Evolutionary conservation across 1,140 invertebrate species (phyloP), one percentile per base, ranked within the genome.

Genomic region (Drosophila tsacasi): DNA sequence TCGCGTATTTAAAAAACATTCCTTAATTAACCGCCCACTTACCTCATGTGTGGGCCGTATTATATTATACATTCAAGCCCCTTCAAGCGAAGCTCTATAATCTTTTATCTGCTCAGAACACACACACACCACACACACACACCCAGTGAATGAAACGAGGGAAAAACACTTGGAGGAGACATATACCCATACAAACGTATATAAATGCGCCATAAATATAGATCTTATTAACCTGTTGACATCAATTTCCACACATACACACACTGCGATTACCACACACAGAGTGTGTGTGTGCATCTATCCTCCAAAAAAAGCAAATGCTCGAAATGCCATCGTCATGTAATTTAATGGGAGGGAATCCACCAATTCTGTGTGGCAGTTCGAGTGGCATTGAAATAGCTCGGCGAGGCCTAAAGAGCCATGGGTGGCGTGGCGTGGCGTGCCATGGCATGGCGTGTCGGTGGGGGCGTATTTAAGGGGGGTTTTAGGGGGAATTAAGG

Each of bases 151-250:
- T 2, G 62, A 15, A 49, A 32, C 15, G 32, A 15, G 30, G 27
- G 32, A 23, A 35, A 44, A 32, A 37, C 50, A 72, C 52, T 59
- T 72, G 55, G 55, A 27, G 42, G 57, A 35, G 42, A 71, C 39
- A 47, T 32, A 44, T 60, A 35, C 10, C 19, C 21, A 50, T 35
- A 30, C 64, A 71, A 42, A 64, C 62, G 50, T 69, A 61, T 77
- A 77, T 78, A 78, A 69, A 78, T 78, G 76, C 76, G 74, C 74
- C 76, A 78, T 79, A 79, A 79, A 79, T 79, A 79, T 79, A 78
- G 76, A 79, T 79, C 76, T 79, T 79, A 79, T 79, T 79, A 79
- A 79, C 76, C 76, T 79, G 76, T 77, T 79, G 76, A 79, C 76
- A 79, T 79, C 75, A 79, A 79, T 79, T 79, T 79, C 76, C 54